Evolutionary conservation across 2,888 invertebrate species (phyloP).

Genomic region (Ceratothoa steindachneri): DNA sequence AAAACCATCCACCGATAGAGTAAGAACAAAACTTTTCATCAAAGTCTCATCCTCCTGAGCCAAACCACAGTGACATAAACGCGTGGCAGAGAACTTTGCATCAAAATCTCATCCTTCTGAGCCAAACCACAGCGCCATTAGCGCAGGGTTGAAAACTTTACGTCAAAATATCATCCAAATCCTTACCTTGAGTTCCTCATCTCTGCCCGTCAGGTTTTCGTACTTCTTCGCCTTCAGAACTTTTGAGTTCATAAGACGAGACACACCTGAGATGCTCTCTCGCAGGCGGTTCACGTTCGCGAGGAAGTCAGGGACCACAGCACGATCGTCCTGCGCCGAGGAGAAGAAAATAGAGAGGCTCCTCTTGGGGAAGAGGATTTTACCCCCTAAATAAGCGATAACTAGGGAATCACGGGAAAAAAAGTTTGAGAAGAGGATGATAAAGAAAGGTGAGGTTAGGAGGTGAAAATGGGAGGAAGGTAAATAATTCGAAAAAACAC

Average conservation of each 20-base stretch:
- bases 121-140: no score
- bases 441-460: not conserved
- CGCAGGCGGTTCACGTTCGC: conserved; percentile 59
- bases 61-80: no score
- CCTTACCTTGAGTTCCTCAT: conserved; percentile 60
- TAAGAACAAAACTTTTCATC: no score
- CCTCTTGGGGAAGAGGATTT: not conserved
- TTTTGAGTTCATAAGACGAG: conserved; percentile 58
- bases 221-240: conserved; percentile 60
- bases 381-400: not conserved
- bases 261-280: conserved; percentile 58
- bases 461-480: no score
- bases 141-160: no score
- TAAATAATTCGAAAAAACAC: no score
- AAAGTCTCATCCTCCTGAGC: no score
- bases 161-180: no score
- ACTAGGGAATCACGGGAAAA: not conserved
- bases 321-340: conserved; percentile 14
- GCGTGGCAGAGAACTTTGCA: no score
- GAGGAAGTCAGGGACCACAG: conserved; percentile 54
- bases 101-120: no score
- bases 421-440: not conserved
- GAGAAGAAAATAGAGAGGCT: not conserved
- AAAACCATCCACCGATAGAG: no score
- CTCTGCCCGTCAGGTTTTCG: conserved; percentile 64